These are phyloP conservation scores for Drosophila ercepeae DNA, from an alignment of 1,140 invertebrate genomes.

Conservation along the genomic window DNA sequence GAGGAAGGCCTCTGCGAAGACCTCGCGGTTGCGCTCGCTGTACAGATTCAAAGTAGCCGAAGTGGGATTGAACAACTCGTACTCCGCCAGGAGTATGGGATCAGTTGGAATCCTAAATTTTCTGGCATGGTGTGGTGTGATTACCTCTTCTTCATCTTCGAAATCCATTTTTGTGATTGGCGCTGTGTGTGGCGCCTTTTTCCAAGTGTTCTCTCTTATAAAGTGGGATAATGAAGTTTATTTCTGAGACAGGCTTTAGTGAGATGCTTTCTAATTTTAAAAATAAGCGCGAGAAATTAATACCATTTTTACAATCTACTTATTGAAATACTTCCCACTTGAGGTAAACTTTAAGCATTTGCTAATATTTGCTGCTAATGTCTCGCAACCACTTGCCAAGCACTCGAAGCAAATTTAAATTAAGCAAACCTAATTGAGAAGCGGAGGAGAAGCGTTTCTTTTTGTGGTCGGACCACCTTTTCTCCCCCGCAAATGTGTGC, in stretches of 20 bases:
- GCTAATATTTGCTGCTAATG: constrained; percentile 66
- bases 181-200: neutral
- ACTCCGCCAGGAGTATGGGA: constrained; percentile 5
- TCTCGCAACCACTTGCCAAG: constrained; percentile 52
- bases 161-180: constrained; percentile 31
- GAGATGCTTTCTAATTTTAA: neutral
- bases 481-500: constrained; percentile 10
- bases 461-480: constrained; percentile 17
- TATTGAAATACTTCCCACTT: constrained; percentile 11
- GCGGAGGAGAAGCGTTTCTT: constrained; percentile 22
- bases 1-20: constrained; percentile 50
- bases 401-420: constrained; percentile 77
- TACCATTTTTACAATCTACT: neutral
- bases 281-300: neutral
- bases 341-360: constrained; percentile 38
- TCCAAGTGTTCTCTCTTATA: neutral
- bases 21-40: constrained; percentile 40
- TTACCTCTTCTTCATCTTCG: constrained; percentile 18
- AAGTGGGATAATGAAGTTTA: constrained; percentile 8
- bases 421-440: constrained; percentile 74
- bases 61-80: constrained; percentile 44
- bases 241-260: neutral
- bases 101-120: constrained; percentile 43
- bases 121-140: constrained; percentile 28
- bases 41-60: constrained; percentile 1